Percentiles rank a stretch among this genome's conserved stretches.
Conservation (phyloP, 2,888 invertebrate genomes). For the Nemapogon koenigi region DNA sequence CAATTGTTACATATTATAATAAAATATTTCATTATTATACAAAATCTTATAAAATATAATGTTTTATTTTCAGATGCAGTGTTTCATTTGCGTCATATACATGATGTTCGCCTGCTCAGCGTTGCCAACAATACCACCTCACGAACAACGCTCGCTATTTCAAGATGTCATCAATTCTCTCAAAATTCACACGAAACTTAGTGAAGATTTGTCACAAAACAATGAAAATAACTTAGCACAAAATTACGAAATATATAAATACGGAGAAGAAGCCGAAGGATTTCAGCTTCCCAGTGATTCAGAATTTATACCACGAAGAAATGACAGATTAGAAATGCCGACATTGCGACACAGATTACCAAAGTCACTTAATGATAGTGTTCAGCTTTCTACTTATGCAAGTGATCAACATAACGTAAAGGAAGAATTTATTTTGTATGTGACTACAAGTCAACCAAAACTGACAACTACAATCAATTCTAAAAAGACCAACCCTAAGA, state of each 20-base stretch:
- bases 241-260: slow-evolving; percentile 33
- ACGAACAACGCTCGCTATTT: slow-evolving; percentile 41
- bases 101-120: slow-evolving; percentile 38
- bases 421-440: slow-evolving; percentile 39
- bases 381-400: slow-evolving; percentile 2
- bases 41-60: not conserved
- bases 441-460: slow-evolving; percentile 28
- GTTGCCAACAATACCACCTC: slow-evolving; percentile 15
- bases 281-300: slow-evolving; percentile 34
- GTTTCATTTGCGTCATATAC: slow-evolving; percentile 50
- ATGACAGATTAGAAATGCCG: slow-evolving; percentile 52
- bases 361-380: slow-evolving; percentile 18
- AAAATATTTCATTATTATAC: no score
- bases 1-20: no score
- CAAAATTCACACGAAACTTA: slow-evolving; percentile 36
- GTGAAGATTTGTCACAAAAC: slow-evolving; percentile 36
- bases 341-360: slow-evolving; percentile 43
- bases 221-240: slow-evolving; percentile 43
- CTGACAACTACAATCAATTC: slow-evolving; percentile 18
- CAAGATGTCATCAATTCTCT: slow-evolving; percentile 50
- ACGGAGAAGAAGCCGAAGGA: slow-evolving; percentile 34
- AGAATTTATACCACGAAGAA: slow-evolving; percentile 34
- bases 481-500: slow-evolving; percentile 17
- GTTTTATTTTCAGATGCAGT: slow-evolving; percentile 45
- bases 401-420: slow-evolving; percentile 22